Base-by-base conservation (phyloP, 1,140 invertebrate species). In the Drosophila mojavensis region DNA sequence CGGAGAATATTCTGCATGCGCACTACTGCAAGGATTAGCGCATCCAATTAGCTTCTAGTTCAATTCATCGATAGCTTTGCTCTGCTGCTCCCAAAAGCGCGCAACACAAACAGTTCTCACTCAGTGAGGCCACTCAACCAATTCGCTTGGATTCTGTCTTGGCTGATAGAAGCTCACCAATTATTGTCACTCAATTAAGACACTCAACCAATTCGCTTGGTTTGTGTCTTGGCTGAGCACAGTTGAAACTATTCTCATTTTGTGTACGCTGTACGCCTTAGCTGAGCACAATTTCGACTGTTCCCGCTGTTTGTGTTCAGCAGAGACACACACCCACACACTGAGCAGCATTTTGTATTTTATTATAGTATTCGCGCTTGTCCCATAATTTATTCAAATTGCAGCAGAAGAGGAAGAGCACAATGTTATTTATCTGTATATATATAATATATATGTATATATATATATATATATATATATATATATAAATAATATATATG, bases 1-100 rank as follows among this genome's bases (percentile, higher is more conserved):
- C 92, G 28, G 93, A 93, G 58, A 94, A 93, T 51, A 81, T 94
- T 36, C 92, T 94, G 90, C 93, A 93, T 66, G 92, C 93, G 5
- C 93, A 92, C 61, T 94, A 94, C 75, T 94, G 94, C 80, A 91
- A 82, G 70, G 83, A 90, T 10, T 90, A 83, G 54, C 11, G 4
- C 10, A 17, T 1, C n/a, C 15, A 1, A 47, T 47, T 36, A 36
- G 17, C 5, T 36, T 28, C 17, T 9, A 36, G 24, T 17, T 7
- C 41, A 2, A 43, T 33, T 10, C 33, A 33, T 9, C 26, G 45
- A 69, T 62, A 74, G 65, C 71, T 74, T 43, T 62, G 26, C 26
- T 72, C 28, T 48, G 50, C 39, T 10, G 50, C 26, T 58, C 58
- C 33, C 36, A 62, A 74, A 50, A 69, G 58, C 1, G 17, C 45